Evolutionary conservation across 2,113 vertebrate genomes (phyloP).

Genomic region (Phocoena sinus): DNA sequence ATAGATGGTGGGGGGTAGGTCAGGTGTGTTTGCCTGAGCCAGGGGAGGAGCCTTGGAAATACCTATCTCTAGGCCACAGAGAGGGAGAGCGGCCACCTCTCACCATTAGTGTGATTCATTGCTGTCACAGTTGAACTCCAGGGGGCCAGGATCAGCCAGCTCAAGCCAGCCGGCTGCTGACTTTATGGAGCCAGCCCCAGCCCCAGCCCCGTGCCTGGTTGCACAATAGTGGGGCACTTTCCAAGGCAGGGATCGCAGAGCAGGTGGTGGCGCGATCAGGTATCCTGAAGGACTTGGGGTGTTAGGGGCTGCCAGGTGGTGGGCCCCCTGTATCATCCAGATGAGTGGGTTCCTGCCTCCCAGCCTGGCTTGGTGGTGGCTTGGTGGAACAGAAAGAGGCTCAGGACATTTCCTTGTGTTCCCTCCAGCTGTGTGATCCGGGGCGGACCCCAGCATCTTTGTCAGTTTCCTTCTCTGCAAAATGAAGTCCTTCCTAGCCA

Average conservation of each 20-base stretch:
- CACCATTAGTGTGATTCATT: conserved; percentile 47
- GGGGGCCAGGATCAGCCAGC: conserved; percentile 34
- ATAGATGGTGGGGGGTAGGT: background rate
- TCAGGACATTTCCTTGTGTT: background rate
- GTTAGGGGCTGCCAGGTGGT: background rate
- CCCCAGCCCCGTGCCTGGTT: background rate
- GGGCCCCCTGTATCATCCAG: fast-evolving
- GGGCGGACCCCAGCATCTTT: background rate
- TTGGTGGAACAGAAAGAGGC: background rate
- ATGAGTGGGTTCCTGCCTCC: background rate
- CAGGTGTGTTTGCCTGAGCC: conserved; percentile 31
- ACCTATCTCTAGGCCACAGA: conserved; percentile 58
- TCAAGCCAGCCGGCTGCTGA: conserved; percentile 27
- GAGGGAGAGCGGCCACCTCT: background rate
- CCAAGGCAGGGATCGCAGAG: background rate
- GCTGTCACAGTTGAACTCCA: conserved; percentile 1
- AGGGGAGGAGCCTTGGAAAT: conserved; percentile 53
- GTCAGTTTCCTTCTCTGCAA: background rate
- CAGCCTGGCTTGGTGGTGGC: background rate
- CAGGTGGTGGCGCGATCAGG: background rate
- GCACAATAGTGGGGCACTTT: background rate
- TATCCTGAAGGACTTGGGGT: background rate
- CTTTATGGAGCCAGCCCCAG: background rate
- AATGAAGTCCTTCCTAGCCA: background rate
- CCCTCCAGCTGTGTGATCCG: background rate